These are phyloP conservation scores for Cotesia vestalis DNA, from an alignment of 1,140 invertebrate genomes.

Conservation along the genomic window DNA sequence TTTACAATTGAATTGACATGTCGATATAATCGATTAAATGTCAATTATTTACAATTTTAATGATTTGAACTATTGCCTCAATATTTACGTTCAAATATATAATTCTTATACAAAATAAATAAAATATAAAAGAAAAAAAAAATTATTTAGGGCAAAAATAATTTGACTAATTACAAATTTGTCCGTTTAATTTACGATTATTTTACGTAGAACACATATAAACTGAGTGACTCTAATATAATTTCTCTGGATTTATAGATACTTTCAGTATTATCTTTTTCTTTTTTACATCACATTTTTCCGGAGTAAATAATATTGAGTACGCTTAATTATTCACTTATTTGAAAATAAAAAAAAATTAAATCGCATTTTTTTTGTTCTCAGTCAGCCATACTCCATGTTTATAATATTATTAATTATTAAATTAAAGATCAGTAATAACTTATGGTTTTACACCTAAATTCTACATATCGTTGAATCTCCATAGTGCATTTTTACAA, in stretches of 20 bases:
- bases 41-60: not conserved
- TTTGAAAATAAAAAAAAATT: constrained; percentile 8
- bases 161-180: too few species aligned
- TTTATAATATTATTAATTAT: not conserved
- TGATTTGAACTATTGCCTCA: too few species aligned
- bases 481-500: constrained; percentile 21
- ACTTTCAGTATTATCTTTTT: constrained; percentile 15
- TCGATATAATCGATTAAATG: not conserved
- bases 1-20: constrained; percentile 47
- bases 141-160: too few species aligned
- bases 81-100: too few species aligned
- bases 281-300: constrained; percentile 15
- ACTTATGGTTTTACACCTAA: constrained; percentile 14
- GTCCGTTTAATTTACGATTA: too few species aligned
- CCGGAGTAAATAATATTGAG: not conserved
- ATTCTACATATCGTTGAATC: constrained; percentile 13
- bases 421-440: constrained; percentile 23
- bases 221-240: not conserved
- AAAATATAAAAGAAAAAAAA: too few species aligned
- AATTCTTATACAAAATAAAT: too few species aligned
- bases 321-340: constrained; percentile 4
- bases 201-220: not conserved
- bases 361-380: not conserved
- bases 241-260: constrained; percentile 12
- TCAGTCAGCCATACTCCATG: constrained; percentile 26